A percentile compares a stretch with the other conserved stretches of the same genome.
Evolutionary conservation across 2,797 vertebrate species (phyloP).

Genomic region (Ficedula albicollis): DNA sequence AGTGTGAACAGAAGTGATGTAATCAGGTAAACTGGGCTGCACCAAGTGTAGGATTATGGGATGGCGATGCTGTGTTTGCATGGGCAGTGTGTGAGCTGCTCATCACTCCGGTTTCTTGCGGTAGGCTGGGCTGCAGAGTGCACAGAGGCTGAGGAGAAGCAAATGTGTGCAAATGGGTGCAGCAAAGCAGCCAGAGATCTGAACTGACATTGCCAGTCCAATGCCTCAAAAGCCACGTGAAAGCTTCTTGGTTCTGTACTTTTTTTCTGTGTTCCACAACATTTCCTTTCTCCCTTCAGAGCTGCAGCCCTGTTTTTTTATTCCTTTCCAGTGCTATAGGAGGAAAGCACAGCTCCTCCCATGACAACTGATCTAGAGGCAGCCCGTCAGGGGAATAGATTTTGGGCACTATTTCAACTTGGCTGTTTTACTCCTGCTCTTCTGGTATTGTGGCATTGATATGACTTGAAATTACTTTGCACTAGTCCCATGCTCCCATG

Average conservation of each 20-base stretch:
- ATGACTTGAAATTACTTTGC: not conserved
- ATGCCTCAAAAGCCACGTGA: not conserved
- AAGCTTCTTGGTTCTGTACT: not conserved
- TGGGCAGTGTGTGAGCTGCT: not conserved
- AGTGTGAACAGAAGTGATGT: not conserved
- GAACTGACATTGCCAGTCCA: not conserved
- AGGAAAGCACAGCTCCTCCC: not conserved
- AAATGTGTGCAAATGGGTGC: not conserved
- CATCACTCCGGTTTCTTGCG: not conserved
- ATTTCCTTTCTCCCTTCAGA: not conserved
- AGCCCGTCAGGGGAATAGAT: not conserved
- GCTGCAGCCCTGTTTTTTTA: not conserved
- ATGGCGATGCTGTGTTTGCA: not conserved
- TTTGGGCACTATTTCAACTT: not conserved
- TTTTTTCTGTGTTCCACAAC: not conserved
- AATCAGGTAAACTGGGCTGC: not conserved
- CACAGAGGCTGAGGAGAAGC: not conserved
- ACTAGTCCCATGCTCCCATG: not conserved
- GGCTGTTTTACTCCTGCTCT: not conserved
- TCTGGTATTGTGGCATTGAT: not conserved
- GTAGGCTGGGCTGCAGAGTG: rapidly evolving
- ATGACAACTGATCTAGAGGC: not conserved
- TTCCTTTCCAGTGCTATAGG: not conserved
- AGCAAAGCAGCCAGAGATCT: not conserved
- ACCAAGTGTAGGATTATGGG: not conserved